Evolutionary conservation across 2,113 vertebrate species (phyloP), one percentile per base, ranked within the genome.

Genomic region (Polypterus bichir): DNA sequence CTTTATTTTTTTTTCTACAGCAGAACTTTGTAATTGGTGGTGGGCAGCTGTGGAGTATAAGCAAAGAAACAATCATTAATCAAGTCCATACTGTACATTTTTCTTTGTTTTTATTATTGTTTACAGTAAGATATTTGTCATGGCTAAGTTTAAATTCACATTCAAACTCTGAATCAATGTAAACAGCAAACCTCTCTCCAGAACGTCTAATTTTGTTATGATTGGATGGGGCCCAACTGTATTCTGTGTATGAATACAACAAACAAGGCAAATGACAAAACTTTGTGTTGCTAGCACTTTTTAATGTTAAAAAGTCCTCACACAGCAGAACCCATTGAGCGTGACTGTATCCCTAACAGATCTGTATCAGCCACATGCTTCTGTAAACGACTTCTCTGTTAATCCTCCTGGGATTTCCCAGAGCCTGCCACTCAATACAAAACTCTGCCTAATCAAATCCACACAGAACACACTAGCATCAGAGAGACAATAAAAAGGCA

Each of bases 391-490:
- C 70, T 70, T 80, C 77, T 82, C 79, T 79, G 67, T 63, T 67
- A 53, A 64, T 61, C 64, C 27, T 27, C 27, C 70, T 53, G 77
- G 77, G 83, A 77, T 78, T 86, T 83, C 82, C 76, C 70, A 81
- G 62, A 27, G 76, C 78, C 81, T 85, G 27, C 46, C 59, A 66
- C 68, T 84, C 80, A 86, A 84, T 78, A 75, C 70, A 81, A 83
- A 82, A 68, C 70, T 79, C 78, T 75, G 74, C 63, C 77, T 83
- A 85, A 85, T 85, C 82, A 86, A 47, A 84, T 85, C 75, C 79
- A 70, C 64, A 68, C 62, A 57, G 59, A 70, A 68, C 62, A 68
- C 60, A 67, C 60, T 54, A 71, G 71, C 62, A 72, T 56, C 57
- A 64, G 62, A 72, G 65, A 63, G 54, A 74, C 58, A 67, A 57